Evolutionary conservation across 1,140 invertebrate genomes (phyloP), one percentile per base, ranked within the genome.

Genomic region (Sycobia sp.): DNA sequence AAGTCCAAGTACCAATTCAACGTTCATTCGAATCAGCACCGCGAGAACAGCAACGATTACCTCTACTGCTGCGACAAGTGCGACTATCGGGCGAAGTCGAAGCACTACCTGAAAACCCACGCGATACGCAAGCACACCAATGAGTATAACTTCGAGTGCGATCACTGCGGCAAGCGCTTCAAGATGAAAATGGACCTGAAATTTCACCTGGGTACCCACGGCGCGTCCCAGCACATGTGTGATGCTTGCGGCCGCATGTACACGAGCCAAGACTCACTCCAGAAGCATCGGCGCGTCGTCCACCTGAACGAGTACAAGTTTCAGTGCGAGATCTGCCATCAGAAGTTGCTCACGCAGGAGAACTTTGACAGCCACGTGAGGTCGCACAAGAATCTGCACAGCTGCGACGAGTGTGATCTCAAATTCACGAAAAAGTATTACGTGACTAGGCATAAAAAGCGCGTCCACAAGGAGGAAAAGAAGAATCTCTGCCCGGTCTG

Each of bases 381-480:
- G 13, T 62, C 68, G n/a, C 72, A 76, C 32, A 67, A 69, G 22
- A 73, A n/a, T 77, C 73, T 64, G 13, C 92, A 92, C 70, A 67
- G 67, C 11, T 94, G 92, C 71, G 89, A 91, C 58, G 75, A 86
- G 4, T 94, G 92, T 71, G 83, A 83, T 10, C 92, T 93, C 72
- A 86, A 84, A 0, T 92, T 84, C 75, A 64, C 69, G 1, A 60
- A 69, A 14, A 73, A 72, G 11, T 67, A 69, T 13, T 72, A 74
- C 55, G 59, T 76, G 0, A 69, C 58, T 2, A 64, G 68, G 7
- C 83, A 84, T 49, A 61, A 39, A 2, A 69, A 69, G 36, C 56
- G 63, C 2, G 71, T 78, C 10, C 75, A 78, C 47, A 59, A 47
- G 23, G 73, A 73, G 20, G 73, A 76, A 27, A 77, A 68, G 46